Evolutionary conservation across 1,140 invertebrate species (phyloP).

Genomic region (Aphaenogaster floridana): DNA sequence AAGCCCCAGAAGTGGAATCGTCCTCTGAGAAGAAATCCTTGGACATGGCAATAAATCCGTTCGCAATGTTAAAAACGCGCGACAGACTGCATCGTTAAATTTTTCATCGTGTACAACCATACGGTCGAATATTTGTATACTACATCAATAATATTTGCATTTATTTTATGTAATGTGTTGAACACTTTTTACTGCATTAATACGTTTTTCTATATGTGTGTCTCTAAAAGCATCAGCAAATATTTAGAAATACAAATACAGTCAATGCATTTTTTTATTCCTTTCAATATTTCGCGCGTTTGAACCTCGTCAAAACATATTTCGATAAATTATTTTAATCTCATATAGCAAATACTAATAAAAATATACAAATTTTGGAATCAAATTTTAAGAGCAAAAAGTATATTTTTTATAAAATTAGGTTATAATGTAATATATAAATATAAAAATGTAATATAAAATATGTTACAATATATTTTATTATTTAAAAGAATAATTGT

Average conservation of each 20-base stretch:
- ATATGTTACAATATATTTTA: neutral
- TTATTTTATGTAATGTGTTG: constrained; percentile 2
- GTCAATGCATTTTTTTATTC: neutral
- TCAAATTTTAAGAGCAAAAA: neutral
- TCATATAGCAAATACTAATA: neutral
- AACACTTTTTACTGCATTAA: neutral
- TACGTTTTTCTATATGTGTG: neutral
- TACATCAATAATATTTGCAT: neutral
- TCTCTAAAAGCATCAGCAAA: neutral
- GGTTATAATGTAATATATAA: too few species aligned
- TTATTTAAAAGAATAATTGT: neutral
- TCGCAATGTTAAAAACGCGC: constrained; percentile 52
- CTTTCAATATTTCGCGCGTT: neutral
- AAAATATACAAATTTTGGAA: neutral
- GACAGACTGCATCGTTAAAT: constrained; percentile 14
- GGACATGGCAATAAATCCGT: constrained; percentile 67
- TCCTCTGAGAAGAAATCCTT: constrained; percentile 65
- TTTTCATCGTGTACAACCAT: neutral
- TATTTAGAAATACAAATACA: constrained; percentile 8
- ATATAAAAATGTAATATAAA: neutral
- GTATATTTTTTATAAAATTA: neutral
- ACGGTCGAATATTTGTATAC: neutral
- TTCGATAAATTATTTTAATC: neutral
- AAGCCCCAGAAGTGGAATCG: constrained; percentile 61
- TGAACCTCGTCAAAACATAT: neutral